These are phyloP conservation scores for Coregonus ussuriensis DNA, from an alignment of 2,797 vertebrate genomes.

Conservation along the genomic window DNA sequence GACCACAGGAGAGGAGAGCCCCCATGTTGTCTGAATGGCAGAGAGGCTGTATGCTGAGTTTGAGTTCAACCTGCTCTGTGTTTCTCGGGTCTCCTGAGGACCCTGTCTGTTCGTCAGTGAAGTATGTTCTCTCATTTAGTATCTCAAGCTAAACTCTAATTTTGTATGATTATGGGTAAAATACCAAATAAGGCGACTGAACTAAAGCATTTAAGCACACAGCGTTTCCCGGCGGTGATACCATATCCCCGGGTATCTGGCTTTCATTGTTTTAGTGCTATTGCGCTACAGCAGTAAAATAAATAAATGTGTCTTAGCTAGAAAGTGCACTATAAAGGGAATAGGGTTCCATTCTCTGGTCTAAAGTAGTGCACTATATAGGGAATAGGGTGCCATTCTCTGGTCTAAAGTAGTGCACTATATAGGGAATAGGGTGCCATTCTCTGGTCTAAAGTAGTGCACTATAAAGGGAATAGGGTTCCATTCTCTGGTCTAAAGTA, in stretches of 20 bases:
- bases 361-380: too few relatives aligned
- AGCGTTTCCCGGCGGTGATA: not conserved
- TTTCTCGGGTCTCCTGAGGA: not conserved
- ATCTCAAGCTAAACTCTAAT: not conserved
- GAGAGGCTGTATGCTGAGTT: not conserved
- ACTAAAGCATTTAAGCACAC: not conserved
- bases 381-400: too few relatives aligned
- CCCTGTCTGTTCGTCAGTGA: not conserved
- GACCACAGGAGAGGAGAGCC: not conserved
- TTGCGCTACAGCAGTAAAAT: too few relatives aligned
- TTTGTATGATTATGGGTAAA: slow-evolving; percentile 2
- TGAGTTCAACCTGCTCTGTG: not conserved
- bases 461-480: too few relatives aligned
- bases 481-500: too few relatives aligned
- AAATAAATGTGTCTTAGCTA: too few relatives aligned
- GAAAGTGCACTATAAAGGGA: too few relatives aligned
- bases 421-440: too few relatives aligned
- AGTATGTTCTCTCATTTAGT: not conserved
- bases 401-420: too few relatives aligned
- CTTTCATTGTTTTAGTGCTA: too few relatives aligned
- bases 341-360: not conserved
- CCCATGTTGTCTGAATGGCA: not conserved
- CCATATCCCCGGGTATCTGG: not conserved
- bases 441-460: too few relatives aligned
- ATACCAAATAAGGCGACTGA: slow-evolving; percentile 18